Percentiles rank a stretch among this genome's conserved stretches.
phyloP scores from a whole-genome alignment of 53 echinoderm and acorn worm genomes.

The Mesocentrotus franciscanus region DNA sequence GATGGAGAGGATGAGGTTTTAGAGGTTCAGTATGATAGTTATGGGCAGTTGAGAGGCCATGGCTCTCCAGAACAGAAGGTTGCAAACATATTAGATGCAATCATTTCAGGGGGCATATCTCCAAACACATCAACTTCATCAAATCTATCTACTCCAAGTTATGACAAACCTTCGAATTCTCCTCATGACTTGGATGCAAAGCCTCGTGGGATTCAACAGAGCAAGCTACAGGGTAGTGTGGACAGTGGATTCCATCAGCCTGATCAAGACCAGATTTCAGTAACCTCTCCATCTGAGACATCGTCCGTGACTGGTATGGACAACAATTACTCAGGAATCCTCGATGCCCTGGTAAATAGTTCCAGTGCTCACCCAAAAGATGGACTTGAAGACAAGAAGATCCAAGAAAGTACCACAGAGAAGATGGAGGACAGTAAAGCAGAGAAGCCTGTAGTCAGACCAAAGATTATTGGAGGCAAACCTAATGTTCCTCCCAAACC shows the following conservation, averaged over 20 bases:
- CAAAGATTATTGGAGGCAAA: slow-evolving; percentile 39
- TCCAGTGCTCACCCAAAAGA: not conserved
- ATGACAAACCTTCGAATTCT: slow-evolving; percentile 21
- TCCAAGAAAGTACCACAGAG: not conserved
- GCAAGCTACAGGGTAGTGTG: slow-evolving; percentile 66
- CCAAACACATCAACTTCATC: slow-evolving; percentile 16
- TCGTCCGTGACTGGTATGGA: slow-evolving; percentile 15
- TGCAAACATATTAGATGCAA: slow-evolving; percentile 56
- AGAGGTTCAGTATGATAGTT: slow-evolving; percentile 50
- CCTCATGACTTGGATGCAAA: slow-evolving; percentile 15
- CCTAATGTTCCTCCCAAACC: slow-evolving; percentile 58
- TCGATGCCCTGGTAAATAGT: not conserved
- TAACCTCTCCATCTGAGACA: slow-evolving; percentile 47
- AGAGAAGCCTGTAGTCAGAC: slow-evolving; percentile 29
- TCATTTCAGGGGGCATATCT: slow-evolving; percentile 26
- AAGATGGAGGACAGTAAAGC: not conserved
- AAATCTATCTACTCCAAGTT: slow-evolving; percentile 26
- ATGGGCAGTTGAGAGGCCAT: slow-evolving; percentile 52
- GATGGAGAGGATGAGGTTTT: not conserved
- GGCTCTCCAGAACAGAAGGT: slow-evolving; percentile 60
- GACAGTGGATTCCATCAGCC: slow-evolving; percentile 75
- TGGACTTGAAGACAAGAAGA: not conserved
- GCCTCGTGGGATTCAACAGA: slow-evolving; percentile 49
- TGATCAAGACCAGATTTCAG: slow-evolving; percentile 56
- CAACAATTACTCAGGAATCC: not conserved